Conservation (phyloP, 2,113 vertebrate genomes). For the Gila orcuttii region DNA sequence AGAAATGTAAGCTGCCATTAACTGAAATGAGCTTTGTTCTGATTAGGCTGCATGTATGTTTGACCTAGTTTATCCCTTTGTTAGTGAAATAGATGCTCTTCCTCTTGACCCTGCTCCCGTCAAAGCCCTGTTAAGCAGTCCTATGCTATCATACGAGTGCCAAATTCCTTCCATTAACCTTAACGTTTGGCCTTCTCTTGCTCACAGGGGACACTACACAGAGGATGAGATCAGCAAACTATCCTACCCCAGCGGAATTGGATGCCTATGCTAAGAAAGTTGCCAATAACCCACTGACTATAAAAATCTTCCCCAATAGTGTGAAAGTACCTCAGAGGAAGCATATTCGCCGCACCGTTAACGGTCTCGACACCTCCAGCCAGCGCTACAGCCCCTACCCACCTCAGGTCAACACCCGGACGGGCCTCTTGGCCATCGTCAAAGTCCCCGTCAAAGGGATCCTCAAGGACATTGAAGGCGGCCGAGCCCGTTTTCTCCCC, state of each 20-base stretch:
- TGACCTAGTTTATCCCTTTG: constrained; percentile 11
- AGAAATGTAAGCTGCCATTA: constrained; percentile 89
- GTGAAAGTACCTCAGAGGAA: constrained; percentile 99
- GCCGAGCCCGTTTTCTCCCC: constrained; percentile 87
- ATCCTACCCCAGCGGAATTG: constrained; percentile 99
- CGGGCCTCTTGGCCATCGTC: constrained; percentile 94
- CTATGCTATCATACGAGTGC: background rate
- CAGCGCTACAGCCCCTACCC: constrained; percentile 99
- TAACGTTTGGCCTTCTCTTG: constrained; percentile 67
- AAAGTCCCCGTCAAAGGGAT: constrained; percentile 92
- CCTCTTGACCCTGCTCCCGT: background rate
- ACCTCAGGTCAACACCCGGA: constrained; percentile 88
- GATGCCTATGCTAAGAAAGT: constrained; percentile 99
- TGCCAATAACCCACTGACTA: constrained; percentile 98
- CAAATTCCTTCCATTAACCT: background rate
- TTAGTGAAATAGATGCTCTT: constrained; percentile 9
- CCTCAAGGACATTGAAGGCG: constrained; percentile 95
- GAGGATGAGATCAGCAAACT: constrained; percentile 99
- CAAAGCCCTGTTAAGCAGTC: background rate
- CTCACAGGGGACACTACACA: constrained; percentile 98
- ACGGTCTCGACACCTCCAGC: constrained; percentile 97
- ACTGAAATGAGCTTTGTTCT: background rate
- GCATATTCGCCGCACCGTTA: constrained; percentile 96
- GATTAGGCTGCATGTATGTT: background rate
- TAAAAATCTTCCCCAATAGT: constrained; percentile 99